phyloP scores from a whole-genome alignment of 2,797 vertebrate species.

The Periophthalmus magnuspinnatus region DNA sequence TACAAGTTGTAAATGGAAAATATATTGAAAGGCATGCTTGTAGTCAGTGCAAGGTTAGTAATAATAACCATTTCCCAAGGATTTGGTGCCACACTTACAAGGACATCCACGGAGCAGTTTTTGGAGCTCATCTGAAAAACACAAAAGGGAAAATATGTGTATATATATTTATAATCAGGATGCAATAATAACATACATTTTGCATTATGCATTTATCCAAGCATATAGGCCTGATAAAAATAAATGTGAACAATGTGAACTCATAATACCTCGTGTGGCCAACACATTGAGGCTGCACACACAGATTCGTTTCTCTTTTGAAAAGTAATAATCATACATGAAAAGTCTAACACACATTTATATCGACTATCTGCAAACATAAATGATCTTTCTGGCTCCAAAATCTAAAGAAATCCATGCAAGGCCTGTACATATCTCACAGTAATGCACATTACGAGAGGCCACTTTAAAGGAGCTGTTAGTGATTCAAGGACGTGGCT shows the following conservation, averaged over 20 bases:
- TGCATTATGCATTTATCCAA: not conserved
- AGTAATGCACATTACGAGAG: not conserved
- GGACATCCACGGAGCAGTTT: constrained; percentile 37
- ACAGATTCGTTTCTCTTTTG: not conserved
- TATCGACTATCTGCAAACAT: constrained; percentile 3
- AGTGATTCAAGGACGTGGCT: constrained; percentile 20
- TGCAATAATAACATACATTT: no score
- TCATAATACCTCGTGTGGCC: not conserved
- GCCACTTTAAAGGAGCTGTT: not conserved
- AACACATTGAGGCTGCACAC: not conserved
- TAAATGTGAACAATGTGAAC: not conserved
- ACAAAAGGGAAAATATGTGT: constrained; percentile 11
- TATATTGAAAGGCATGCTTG: not conserved
- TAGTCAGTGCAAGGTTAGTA: not conserved
- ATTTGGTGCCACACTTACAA: constrained; percentile 53
- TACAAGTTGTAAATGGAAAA: not conserved
- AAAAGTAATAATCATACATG: not conserved
- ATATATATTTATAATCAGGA: no score
- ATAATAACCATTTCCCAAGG: constrained; percentile 14
- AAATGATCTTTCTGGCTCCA: not conserved
- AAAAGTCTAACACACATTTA: not conserved
- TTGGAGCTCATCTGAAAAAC: constrained; percentile 46
- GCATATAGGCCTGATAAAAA: not conserved
- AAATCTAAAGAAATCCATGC: not conserved
- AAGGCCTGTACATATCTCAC: constrained; percentile 5